phyloP scores from a whole-genome alignment of 2,797 vertebrate species.

The Phrynocephalus guinanensis region DNA sequence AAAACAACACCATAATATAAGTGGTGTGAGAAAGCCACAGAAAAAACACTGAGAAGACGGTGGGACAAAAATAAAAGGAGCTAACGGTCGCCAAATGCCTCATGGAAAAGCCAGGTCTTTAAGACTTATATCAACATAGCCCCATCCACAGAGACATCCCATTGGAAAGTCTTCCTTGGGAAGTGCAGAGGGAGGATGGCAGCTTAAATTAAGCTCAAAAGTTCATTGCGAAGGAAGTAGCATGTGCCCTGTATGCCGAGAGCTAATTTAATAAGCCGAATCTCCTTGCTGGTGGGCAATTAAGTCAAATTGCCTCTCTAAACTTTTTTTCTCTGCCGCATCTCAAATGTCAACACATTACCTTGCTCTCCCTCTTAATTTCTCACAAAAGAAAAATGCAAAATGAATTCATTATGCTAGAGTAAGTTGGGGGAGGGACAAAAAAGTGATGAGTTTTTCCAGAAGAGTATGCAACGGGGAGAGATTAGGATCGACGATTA shows the following conservation, averaged over 20 bases:
- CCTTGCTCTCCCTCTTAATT: constrained; percentile 83
- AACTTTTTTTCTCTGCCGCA: constrained; percentile 78
- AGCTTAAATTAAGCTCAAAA: not conserved
- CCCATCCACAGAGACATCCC: not conserved
- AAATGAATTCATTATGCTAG: constrained; percentile 84
- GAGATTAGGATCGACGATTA: constrained; percentile 87
- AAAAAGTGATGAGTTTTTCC: constrained; percentile 84
- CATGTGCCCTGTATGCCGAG: constrained; percentile 52
- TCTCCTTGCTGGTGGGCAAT: constrained; percentile 70
- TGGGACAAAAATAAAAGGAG: too few relatives aligned
- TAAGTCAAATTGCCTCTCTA: constrained; percentile 81
- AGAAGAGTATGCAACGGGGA: constrained; percentile 83
- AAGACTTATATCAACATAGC: not conserved
- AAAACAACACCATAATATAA: too few relatives aligned
- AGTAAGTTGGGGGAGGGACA: constrained; percentile 78
- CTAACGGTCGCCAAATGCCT: too few relatives aligned
- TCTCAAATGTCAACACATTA: constrained; percentile 83
- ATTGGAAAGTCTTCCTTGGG: not conserved
- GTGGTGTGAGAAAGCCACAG: too few relatives aligned
- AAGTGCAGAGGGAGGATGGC: not conserved
- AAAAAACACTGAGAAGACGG: too few relatives aligned
- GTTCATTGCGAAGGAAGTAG: constrained; percentile 45
- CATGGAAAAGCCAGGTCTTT: too few relatives aligned
- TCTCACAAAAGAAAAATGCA: constrained; percentile 83
- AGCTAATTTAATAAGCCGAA: constrained; percentile 76